phyloP scores from a whole-genome alignment of 2,113 vertebrate genomes.

The Nematolebias whitei region DNA sequence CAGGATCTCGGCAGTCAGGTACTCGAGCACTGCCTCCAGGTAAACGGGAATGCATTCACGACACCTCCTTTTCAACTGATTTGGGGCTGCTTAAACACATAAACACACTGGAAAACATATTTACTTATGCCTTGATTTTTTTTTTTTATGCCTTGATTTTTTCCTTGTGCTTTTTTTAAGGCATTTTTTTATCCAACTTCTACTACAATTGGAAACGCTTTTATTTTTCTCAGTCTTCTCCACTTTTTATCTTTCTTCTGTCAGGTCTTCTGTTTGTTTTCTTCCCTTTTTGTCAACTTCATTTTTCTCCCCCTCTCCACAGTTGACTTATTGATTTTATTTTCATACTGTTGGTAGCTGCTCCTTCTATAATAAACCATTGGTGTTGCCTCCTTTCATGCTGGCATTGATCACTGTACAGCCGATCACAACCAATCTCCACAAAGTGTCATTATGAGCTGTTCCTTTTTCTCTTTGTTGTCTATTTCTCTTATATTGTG shows the following conservation, averaged over 20 bases:
- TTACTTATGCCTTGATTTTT: conserved; percentile 35
- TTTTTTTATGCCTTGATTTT: conserved; percentile 50
- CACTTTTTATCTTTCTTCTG: conserved; percentile 39
- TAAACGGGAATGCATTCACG: too few relatives aligned
- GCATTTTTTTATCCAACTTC: conserved; percentile 52
- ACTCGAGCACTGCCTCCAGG: too few relatives aligned
- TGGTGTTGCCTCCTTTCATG: conserved; percentile 58
- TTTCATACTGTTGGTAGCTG: conserved; percentile 66
- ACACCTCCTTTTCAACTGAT: too few relatives aligned
- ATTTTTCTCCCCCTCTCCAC: conserved; percentile 30
- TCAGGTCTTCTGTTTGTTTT: conserved; percentile 28
- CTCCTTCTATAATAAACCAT: conserved; percentile 60
- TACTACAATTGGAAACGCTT: conserved; percentile 29
- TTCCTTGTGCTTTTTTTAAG: conserved; percentile 39
- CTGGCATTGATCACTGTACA: conserved; percentile 57
- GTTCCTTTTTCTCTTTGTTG: conserved; percentile 41
- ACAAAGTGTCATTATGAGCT: conserved; percentile 53
- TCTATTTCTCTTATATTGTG: conserved; percentile 42
- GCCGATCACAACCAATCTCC: conserved; percentile 62
- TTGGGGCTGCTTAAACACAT: too few relatives aligned
- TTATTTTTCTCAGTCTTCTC: conserved; percentile 6
- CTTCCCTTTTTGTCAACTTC: conserved; percentile 28
- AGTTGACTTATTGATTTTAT: conserved; percentile 70
- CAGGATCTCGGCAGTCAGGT: too few relatives aligned
- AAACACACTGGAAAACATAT: too few relatives aligned